phyloP scores from a whole-genome alignment of 1,140 invertebrate species.

The Radopholus similis region DNA sequence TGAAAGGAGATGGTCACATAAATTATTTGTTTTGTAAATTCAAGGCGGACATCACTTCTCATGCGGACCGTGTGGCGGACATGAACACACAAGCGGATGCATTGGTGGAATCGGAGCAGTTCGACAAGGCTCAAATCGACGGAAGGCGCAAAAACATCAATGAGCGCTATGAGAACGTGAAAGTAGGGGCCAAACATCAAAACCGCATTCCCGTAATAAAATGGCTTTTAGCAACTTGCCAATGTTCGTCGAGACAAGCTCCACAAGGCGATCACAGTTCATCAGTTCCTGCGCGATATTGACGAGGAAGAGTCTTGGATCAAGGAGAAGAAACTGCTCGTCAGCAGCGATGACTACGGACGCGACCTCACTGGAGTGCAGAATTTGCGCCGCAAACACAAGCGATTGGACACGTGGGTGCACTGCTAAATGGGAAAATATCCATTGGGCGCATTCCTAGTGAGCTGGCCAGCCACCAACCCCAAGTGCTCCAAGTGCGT shows the following conservation, averaged over 20 bases:
- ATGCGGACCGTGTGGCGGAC: constrained; percentile 81
- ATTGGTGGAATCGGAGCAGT: constrained; percentile 86
- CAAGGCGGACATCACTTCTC: constrained; percentile 87
- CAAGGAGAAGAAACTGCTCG: constrained; percentile 90
- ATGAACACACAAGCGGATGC: constrained; percentile 91
- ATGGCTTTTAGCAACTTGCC: constrained; percentile 6
- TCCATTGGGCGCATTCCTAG: constrained; percentile 61
- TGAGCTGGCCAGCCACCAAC: constrained; percentile 89
- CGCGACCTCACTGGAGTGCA: constrained; percentile 77
- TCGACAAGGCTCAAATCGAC: constrained; percentile 85
- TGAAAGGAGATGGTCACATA: neutral
- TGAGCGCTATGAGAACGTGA: constrained; percentile 75
- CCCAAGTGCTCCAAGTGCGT: constrained; percentile 91
- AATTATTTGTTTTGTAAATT: neutral
- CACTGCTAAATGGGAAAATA: neutral
- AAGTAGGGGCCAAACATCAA: constrained; percentile 62
- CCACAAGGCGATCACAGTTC: constrained; percentile 88
- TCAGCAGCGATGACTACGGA: constrained; percentile 95
- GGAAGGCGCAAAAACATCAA: constrained; percentile 85
- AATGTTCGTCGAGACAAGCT: constrained; percentile 82
- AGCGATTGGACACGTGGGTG: constrained; percentile 72
- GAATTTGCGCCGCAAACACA: constrained; percentile 84
- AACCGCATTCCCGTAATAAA: neutral
- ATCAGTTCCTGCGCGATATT: constrained; percentile 98
- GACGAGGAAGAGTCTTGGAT: constrained; percentile 99